Evolutionary conservation across 1,140 invertebrate genomes (phyloP), one percentile per base, ranked within the genome.

Genomic region (Brachystomella parvula): DNA sequence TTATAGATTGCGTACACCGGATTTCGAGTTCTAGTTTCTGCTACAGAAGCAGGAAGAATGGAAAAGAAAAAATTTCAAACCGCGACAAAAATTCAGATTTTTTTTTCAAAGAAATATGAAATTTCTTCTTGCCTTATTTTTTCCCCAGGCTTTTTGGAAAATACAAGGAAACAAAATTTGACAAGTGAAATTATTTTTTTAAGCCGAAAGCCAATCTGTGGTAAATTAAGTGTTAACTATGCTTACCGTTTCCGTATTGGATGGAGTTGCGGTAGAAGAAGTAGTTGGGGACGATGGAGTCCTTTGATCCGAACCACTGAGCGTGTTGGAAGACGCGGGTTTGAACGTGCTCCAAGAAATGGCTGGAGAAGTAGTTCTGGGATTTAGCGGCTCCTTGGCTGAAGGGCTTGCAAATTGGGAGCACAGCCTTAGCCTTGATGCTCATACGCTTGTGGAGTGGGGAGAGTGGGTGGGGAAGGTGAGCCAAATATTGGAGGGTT

Each of bases 321-420:
- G 64, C 21, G n/a, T 73, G 69, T 53, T 58, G 65, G 47, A 64
- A 58, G 32, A 56, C 66, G 65, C 71, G 67, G 32, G 70, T 31
- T 67, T 70, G 12, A 69, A 62, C 2, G 6, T 66, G 44, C 17
- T 44, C 49, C 30, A 65, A 29, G 26, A 63, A 47, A 17, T 66
- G 39, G 24, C 72, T 59, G 56, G 47, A 31, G 63, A 74, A 66
- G 19, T 70, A 30, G 62, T 75, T 75, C 58, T 61, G 35, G 29
- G 73, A 70, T 26, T 64, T 66, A 58, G 57, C 56, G 17, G 60
- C 44, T 17, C 71, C 68, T 30, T 49, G 21, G 15, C 32, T 28
- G 53, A 73, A 59, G 31, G 68, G 71, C 61, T 74, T 75, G 65
- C 53, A 49, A 28, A 75, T 17, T 19, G 73, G 39, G 21, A 71